Conservation (phyloP, 2,888 invertebrate species). For the Lycocerus yunnanus region DNA sequence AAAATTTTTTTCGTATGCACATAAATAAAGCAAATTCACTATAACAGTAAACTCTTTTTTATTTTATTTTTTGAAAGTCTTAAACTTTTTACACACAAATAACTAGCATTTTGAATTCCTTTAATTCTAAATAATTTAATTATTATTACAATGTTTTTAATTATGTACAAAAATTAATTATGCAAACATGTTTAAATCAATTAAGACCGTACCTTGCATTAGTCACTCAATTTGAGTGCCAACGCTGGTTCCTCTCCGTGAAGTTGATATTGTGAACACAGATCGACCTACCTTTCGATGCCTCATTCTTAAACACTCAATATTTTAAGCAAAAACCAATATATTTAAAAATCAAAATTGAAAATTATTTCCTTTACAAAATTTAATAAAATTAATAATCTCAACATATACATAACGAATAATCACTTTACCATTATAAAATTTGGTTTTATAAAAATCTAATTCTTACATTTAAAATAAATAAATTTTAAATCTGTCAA, state of each 20-base stretch:
- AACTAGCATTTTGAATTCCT: not conserved
- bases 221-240: slow-evolving; percentile 79
- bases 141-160: not conserved
- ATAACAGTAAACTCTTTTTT: not conserved
- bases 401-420: slow-evolving; percentile 2
- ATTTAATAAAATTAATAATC: not conserved
- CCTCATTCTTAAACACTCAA: slow-evolving; percentile 7
- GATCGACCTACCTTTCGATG: slow-evolving; percentile 56
- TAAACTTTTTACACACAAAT: not conserved
- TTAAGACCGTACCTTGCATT: slow-evolving; percentile 76
- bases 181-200: slow-evolving; percentile 39
- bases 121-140: not conserved
- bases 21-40: not conserved
- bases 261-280: slow-evolving; percentile 60
- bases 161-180: slow-evolving; percentile 16
- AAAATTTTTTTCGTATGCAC: not conserved
- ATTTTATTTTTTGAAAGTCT: not conserved
- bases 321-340: not conserved
- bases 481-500: slow-evolving; percentile 30
- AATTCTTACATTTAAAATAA: slow-evolving; percentile 26
- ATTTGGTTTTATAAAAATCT: slow-evolving; percentile 24
- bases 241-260: slow-evolving; percentile 66
- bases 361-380: not conserved
- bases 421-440: slow-evolving; percentile 4
- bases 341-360: not conserved